Conservation (phyloP, 2,113 vertebrate species). For the Muscicapa adusta region DNA sequence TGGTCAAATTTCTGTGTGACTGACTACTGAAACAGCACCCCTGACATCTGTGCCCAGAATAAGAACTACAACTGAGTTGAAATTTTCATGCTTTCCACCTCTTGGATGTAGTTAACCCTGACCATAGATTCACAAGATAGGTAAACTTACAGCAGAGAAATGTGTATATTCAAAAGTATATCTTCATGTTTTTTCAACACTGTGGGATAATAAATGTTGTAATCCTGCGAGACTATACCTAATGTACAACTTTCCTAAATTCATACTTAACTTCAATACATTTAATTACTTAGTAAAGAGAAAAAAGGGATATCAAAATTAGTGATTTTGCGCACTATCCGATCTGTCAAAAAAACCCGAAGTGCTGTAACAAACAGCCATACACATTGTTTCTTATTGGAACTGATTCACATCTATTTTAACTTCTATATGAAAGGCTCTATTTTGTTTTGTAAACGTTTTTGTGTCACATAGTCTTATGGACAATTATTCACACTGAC, state of each 20-base stretch:
- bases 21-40: not conserved
- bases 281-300: not conserved
- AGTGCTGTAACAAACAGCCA: not conserved
- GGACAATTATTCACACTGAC: not conserved
- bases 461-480: not conserved
- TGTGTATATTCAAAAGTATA: not conserved
- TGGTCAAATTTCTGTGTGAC: not conserved
- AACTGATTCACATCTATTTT: not conserved
- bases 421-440: not conserved
- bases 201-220: not conserved
- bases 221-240: not conserved
- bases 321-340: not conserved
- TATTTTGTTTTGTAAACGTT: not conserved
- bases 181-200: not conserved
- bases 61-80: not conserved
- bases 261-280: not conserved
- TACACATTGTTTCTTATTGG: not conserved
- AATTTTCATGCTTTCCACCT: not conserved
- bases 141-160: not conserved
- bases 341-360: not conserved
- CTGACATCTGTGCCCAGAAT: not conserved
- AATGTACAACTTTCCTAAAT: not conserved
- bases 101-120: not conserved
- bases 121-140: accelerated
- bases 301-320: not conserved